phyloP scores from a whole-genome alignment of 2,888 invertebrate genomes.

The Gnatocerus cornutus region DNA sequence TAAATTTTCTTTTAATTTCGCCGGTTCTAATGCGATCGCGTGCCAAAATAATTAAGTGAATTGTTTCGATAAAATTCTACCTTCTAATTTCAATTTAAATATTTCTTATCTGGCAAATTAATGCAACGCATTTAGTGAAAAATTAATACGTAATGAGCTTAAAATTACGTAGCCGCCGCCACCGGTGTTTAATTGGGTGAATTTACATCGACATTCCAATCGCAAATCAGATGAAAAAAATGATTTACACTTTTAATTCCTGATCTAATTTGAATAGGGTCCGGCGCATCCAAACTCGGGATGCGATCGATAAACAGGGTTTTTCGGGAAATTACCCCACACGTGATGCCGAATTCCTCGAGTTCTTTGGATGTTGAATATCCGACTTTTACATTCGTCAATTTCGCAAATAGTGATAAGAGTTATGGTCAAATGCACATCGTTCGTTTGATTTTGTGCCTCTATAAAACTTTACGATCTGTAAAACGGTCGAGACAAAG shows the following conservation, averaged over 20 bases:
- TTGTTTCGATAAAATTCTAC: constrained; percentile 34
- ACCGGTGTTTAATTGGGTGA: constrained; percentile 1
- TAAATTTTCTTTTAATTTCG: constrained; percentile 8
- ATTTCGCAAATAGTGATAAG: constrained; percentile 3
- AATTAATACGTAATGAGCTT: constrained; percentile 18
- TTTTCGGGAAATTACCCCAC: neutral
- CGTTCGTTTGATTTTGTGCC: constrained; percentile 3
- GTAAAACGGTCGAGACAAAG: constrained; percentile 17
- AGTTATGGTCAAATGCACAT: constrained; percentile 20
- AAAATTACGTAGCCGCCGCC: constrained; percentile 14
- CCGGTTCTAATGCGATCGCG: constrained; percentile 5
- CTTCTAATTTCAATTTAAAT: constrained; percentile 22
- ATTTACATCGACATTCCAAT: constrained; percentile 3
- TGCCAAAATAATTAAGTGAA: constrained; percentile 27
- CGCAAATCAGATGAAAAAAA: constrained; percentile 6
- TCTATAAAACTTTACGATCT: constrained; percentile 39
- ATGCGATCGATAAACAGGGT: neutral
- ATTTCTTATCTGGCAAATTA: constrained; percentile 29
- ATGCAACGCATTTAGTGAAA: constrained; percentile 20
- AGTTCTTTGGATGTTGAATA: neutral
- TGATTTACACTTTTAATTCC: constrained; percentile 8
- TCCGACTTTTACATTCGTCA: neutral
- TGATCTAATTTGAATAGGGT: constrained; percentile 7
- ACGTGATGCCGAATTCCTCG: neutral
- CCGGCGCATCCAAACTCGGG: constrained; percentile 3